Evolutionary conservation across 2,113 vertebrate species (phyloP).

Genomic region (Trinectes maculatus): DNA sequence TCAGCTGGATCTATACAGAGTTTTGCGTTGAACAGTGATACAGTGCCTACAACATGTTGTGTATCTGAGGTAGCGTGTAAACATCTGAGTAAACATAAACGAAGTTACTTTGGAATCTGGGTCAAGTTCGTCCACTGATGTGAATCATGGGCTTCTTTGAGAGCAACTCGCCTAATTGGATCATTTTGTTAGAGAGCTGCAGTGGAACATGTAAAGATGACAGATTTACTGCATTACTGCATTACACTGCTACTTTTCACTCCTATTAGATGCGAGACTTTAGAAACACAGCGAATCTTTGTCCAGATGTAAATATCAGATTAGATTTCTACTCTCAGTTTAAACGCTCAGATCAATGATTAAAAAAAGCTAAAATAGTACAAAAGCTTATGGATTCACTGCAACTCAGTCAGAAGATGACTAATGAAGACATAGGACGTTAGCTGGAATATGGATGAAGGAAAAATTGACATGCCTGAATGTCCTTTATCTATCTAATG

Average conservation of each 20-base stretch:
- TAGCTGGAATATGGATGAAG: neutral
- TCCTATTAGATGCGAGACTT: neutral
- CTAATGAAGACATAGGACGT: neutral
- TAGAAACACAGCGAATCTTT: neutral
- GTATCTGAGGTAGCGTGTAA: neutral
- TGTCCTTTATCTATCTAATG: too few relatives aligned
- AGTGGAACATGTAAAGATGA: neutral
- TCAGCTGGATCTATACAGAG: too few relatives aligned
- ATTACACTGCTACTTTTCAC: neutral
- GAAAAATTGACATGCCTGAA: too few relatives aligned
- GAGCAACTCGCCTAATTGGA: conserved; percentile 31
- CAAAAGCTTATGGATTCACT: neutral
- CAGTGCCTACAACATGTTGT: neutral
- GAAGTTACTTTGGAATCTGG: conserved; percentile 21
- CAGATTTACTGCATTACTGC: neutral
- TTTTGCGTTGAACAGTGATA: neutral
- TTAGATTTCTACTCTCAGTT: too few relatives aligned
- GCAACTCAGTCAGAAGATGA: neutral
- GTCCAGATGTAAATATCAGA: neutral
- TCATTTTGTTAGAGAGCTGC: conserved; percentile 32
- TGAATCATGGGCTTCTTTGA: conserved; percentile 43
- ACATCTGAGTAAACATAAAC: neutral
- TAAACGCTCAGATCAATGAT: too few relatives aligned
- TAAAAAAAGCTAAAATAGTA: too few relatives aligned
- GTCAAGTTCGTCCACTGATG: conserved; percentile 20